Evolutionary conservation across 2,888 invertebrate genomes (phyloP).

Genomic region (Spialia ferax): DNA sequence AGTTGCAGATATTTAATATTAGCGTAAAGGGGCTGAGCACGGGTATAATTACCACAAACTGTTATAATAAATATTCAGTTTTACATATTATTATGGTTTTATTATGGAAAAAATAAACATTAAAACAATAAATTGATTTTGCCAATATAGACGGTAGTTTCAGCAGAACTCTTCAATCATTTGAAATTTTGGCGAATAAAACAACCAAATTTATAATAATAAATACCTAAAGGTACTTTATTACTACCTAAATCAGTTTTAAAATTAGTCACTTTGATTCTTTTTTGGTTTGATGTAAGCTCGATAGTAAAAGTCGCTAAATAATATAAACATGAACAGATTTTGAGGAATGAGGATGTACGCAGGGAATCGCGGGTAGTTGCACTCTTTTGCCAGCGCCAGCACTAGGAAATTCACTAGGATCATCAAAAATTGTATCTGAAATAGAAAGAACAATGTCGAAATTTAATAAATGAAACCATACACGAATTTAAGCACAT

Average conservation of each 20-base stretch:
- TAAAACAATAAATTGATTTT: too few relatives aligned
- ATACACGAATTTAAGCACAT: too few relatives aligned
- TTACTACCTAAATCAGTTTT: background rate
- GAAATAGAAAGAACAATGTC: slow-evolving; percentile 50
- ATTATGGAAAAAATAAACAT: background rate
- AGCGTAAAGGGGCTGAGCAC: slow-evolving; percentile 27
- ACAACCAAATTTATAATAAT: background rate
- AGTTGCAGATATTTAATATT: slow-evolving; percentile 17
- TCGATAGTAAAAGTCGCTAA: slow-evolving; percentile 89
- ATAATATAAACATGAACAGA: slow-evolving; percentile 89
- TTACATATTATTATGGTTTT: background rate
- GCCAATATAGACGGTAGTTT: too few relatives aligned
- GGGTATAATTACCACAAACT: too few relatives aligned
- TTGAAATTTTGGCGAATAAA: background rate
- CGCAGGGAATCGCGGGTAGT: slow-evolving; percentile 83
- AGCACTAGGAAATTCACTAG: slow-evolving; percentile 82
- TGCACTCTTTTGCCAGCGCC: slow-evolving; percentile 77
- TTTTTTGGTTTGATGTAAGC: slow-evolving; percentile 78
- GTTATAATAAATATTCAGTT: slow-evolving; percentile 11
- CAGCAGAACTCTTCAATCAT: too few relatives aligned
- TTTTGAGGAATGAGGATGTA: slow-evolving; percentile 88
- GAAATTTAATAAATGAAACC: too few relatives aligned
- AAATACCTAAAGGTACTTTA: too few relatives aligned
- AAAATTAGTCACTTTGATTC: background rate
- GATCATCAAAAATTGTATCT: slow-evolving; percentile 88